phyloP scores from a whole-genome alignment of 2,113 vertebrate species.

The Pristiophorus japonicus region DNA sequence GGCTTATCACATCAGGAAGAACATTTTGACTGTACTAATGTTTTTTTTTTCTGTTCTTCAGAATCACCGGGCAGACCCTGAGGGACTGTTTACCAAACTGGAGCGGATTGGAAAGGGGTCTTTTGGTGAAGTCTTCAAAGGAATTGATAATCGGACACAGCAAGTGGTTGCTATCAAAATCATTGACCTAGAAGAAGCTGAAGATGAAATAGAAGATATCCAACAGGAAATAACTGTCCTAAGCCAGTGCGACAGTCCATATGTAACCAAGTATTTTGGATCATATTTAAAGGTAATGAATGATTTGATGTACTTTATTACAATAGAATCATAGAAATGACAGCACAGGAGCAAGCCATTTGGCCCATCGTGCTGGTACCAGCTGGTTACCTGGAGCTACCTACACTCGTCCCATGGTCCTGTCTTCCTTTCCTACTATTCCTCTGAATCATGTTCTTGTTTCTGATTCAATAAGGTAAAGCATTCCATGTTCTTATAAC shows the following conservation, averaged over 20 bases:
- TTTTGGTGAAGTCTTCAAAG: constrained; percentile 91
- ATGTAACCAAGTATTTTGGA: constrained; percentile 87
- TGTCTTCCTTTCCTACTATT: background rate
- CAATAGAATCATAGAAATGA: background rate
- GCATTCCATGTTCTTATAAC: background rate
- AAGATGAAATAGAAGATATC: constrained; percentile 93
- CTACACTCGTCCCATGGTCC: background rate
- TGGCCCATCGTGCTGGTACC: background rate
- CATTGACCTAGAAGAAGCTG: constrained; percentile 88
- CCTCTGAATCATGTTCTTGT: background rate
- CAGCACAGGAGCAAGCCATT: background rate
- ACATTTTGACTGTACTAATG: background rate
- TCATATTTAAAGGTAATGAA: constrained; percentile 83
- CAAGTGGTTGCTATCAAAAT: constrained; percentile 91
- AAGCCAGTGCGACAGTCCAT: constrained; percentile 87
- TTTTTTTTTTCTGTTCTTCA: constrained; percentile 45
- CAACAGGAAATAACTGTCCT: constrained; percentile 92
- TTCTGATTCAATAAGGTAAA: background rate
- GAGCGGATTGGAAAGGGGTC: constrained; percentile 89
- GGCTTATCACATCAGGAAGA: background rate
- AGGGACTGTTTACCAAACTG: constrained; percentile 83
- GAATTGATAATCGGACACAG: constrained; percentile 80
- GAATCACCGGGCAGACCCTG: constrained; percentile 80
- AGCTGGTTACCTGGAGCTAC: background rate
- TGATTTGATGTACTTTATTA: background rate